Evolutionary conservation across 2,888 invertebrate species (phyloP).

Genomic region (Notodonta dromedarius): DNA sequence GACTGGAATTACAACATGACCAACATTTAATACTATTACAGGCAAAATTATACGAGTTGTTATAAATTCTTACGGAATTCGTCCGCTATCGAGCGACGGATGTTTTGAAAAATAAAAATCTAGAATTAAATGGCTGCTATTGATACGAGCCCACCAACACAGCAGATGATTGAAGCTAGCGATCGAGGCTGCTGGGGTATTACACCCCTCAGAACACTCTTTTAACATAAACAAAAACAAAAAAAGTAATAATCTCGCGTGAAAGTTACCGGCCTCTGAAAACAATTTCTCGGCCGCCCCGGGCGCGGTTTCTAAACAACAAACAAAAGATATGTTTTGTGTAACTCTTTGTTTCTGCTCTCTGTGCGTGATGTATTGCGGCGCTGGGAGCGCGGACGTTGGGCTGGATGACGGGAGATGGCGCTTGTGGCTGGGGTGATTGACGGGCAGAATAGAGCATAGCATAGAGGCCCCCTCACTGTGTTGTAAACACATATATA

Average conservation of each 20-base stretch:
- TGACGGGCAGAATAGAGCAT: neutral
- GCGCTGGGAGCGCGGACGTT: neutral
- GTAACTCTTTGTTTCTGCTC: conserved; percentile 4
- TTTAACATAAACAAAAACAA: conserved; percentile 3
- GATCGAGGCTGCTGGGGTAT: no score
- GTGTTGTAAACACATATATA: no score
- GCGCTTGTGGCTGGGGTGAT: neutral
- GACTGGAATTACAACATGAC: no score
- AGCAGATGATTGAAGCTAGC: no score
- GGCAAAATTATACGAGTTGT: no score
- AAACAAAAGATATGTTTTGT: conserved; percentile 4
- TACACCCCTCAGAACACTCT: neutral
- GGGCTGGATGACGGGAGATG: neutral
- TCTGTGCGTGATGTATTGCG: conserved; percentile 4
- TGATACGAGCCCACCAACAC: no score
- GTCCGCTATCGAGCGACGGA: no score
- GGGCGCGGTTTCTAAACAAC: conserved; percentile 2
- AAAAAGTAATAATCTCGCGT: conserved; percentile 4
- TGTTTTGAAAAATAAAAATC: no score
- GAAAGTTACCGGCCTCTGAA: conserved; percentile 1
- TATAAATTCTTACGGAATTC: no score
- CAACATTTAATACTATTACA: no score
- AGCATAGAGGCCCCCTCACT: no score
- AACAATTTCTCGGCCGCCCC: conserved; percentile 6
- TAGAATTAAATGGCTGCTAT: no score